Percentiles rank a stretch among this genome's conserved stretches.
These are phyloP conservation scores for Oreochromis niloticus DNA, from an alignment of 2,113 vertebrate species.

Conservation along the genomic window DNA sequence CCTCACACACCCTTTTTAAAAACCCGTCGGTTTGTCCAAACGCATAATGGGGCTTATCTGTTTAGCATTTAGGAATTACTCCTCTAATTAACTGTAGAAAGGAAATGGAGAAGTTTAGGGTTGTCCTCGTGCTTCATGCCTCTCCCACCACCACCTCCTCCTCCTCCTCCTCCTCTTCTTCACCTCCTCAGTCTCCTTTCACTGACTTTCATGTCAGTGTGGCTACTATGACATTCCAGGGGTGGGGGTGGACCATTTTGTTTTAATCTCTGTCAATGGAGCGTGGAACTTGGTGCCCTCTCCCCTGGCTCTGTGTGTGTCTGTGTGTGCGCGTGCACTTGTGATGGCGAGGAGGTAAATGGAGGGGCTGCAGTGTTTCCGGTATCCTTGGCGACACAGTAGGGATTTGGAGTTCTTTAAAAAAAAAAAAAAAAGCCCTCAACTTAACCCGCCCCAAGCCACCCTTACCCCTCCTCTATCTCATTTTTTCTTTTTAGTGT, in stretches of 20 bases:
- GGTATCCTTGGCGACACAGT: conserved; percentile 74
- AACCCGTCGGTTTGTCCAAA: conserved; percentile 3
- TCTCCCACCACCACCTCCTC: not conserved
- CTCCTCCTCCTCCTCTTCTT: not conserved
- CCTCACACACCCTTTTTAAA: conserved; percentile 1
- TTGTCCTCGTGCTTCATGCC: not conserved
- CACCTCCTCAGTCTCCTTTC: conserved; percentile 29
- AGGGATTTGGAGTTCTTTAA: conserved; percentile 49
- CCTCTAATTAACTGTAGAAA: conserved; percentile 10
- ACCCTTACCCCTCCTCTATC: conserved; percentile 24
- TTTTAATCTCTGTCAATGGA: conserved; percentile 69
- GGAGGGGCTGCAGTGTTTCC: conserved; percentile 68
- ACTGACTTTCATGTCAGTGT: conserved; percentile 67
- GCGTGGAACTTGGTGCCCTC: conserved; percentile 62
- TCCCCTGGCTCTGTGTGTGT: conserved; percentile 35
- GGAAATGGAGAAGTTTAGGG: conserved; percentile 21
- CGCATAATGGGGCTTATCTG: conserved; percentile 32
- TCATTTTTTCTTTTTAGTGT: conserved; percentile 60
- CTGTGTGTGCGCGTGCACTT: not conserved
- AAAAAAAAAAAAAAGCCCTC: conserved; percentile 40
- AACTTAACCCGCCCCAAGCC: conserved; percentile 50
- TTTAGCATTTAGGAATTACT: conserved; percentile 11
- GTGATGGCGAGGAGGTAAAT: conserved; percentile 44
- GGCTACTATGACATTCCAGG: conserved; percentile 58
- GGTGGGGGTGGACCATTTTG: conserved; percentile 43